Conservation (phyloP, 2,888 invertebrate species). For the Leucania comma region DNA sequence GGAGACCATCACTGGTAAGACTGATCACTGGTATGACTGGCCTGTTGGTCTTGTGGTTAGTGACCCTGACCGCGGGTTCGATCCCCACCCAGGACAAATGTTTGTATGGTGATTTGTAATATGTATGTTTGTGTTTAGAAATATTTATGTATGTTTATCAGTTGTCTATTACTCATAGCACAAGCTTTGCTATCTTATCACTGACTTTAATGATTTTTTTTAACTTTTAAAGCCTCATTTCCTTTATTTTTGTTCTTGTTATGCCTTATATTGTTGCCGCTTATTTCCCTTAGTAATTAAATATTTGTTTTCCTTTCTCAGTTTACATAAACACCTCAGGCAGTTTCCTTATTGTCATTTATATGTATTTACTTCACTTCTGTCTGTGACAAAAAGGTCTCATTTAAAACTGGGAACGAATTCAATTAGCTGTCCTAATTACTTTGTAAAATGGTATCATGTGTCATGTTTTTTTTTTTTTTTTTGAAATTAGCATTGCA, state of each 20-base stretch:
- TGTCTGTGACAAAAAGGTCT: conserved; percentile 15
- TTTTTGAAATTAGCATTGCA: no score
- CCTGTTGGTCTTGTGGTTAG: no score
- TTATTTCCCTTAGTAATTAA: not conserved
- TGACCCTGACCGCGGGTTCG: no score
- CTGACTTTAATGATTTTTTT: conserved; percentile 2
- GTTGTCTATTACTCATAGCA: no score
- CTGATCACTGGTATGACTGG: not conserved
- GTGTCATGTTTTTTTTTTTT: not conserved
- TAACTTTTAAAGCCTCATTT: not conserved
- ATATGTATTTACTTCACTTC: conserved; percentile 15
- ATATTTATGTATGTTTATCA: no score
- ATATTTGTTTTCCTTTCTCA: conserved; percentile 2
- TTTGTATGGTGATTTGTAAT: no score
- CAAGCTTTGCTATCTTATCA: not conserved
- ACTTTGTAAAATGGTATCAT: conserved; percentile 19
- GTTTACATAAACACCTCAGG: not conserved
- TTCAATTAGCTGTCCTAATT: conserved; percentile 33
- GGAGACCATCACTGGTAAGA: conserved; percentile 88
- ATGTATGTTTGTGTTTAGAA: no score
- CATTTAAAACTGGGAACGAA: not conserved
- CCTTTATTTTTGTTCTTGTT: conserved; percentile 7
- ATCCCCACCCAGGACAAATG: no score
- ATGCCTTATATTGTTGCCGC: not conserved
- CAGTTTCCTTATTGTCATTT: conserved; percentile 7